Conservation (phyloP, 2,113 vertebrate species). For the Brachyhypopomus gauderio region DNA sequence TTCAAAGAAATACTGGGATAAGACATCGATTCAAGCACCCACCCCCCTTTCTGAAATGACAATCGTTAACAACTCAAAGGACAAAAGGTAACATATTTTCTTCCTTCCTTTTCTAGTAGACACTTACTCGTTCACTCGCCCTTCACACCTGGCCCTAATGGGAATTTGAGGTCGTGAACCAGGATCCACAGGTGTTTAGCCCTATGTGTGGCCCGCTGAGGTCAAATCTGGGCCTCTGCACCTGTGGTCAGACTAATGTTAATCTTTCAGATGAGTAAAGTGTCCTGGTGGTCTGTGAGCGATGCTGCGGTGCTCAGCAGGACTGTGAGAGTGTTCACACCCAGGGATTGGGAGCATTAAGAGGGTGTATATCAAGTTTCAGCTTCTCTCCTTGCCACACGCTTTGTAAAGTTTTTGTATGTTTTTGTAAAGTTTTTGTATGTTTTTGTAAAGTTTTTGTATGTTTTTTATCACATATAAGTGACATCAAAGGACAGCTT, state of each 20-base stretch:
- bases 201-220: conserved; percentile 60
- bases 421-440: conserved; percentile 1
- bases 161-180: conserved; percentile 57
- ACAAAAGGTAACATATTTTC: not conserved
- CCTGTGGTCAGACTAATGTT: conserved; percentile 65
- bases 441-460: conserved; percentile 13
- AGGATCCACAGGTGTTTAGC: conserved; percentile 53
- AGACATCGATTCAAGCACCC: not conserved
- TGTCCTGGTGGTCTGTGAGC: conserved; percentile 47
- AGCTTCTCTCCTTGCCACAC: conserved; percentile 13
- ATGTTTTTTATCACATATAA: not conserved
- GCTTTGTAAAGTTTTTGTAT: conserved; percentile 17
- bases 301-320: conserved; percentile 33
- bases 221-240: conserved; percentile 62
- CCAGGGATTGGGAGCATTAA: conserved; percentile 30
- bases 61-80: not conserved
- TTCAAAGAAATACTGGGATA: not conserved
- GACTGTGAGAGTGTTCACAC: conserved; percentile 19
- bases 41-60: not conserved
- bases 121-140: conserved; percentile 16
- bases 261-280: conserved; percentile 66
- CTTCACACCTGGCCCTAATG: conserved; percentile 42
- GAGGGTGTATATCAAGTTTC: conserved; percentile 38
- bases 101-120: not conserved
- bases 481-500: conserved; percentile 21